phyloP scores from a whole-genome alignment of 2,113 vertebrate genomes.

The Indicator indicator region DNA sequence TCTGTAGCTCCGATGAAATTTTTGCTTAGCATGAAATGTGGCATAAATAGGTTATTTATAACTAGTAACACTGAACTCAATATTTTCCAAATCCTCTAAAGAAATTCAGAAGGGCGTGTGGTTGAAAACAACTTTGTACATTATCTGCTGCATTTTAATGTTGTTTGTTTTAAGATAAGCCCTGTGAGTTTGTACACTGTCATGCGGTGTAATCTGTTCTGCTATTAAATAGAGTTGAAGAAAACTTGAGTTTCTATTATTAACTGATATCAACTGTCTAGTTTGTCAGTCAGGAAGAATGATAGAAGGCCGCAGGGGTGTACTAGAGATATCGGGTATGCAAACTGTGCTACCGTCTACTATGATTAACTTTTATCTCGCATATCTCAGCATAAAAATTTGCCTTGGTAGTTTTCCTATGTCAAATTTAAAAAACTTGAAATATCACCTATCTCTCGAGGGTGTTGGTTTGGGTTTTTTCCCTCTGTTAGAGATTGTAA shows the following conservation, averaged over 20 bases:
- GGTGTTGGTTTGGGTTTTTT: background rate
- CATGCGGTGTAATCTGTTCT: background rate
- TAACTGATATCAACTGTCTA: background rate
- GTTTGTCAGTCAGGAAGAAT: constrained; percentile 1
- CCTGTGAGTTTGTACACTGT: constrained; percentile 10
- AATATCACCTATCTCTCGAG: background rate
- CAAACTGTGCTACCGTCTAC: background rate
- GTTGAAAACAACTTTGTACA: constrained; percentile 4
- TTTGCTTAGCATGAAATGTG: background rate
- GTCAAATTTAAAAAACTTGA: background rate
- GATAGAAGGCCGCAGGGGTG: background rate
- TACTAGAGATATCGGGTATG: background rate
- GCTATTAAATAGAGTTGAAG: background rate
- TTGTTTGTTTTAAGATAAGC: constrained; percentile 42
- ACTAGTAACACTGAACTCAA: background rate
- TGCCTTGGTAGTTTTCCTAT: background rate
- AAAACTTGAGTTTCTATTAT: constrained; percentile 27
- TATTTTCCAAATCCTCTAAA: background rate
- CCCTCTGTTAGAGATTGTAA: background rate
- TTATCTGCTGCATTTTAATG: constrained; percentile 40
- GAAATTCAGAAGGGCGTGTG: background rate
- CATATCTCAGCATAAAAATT: background rate
- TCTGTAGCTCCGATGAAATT: background rate
- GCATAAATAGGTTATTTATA: constrained; percentile 2
- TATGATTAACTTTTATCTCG: background rate